Percentiles rank a stretch among this genome's conserved stretches.
Conservation (phyloP, 2,113 vertebrate genomes). For the Hemibagrus wyckioides region DNA sequence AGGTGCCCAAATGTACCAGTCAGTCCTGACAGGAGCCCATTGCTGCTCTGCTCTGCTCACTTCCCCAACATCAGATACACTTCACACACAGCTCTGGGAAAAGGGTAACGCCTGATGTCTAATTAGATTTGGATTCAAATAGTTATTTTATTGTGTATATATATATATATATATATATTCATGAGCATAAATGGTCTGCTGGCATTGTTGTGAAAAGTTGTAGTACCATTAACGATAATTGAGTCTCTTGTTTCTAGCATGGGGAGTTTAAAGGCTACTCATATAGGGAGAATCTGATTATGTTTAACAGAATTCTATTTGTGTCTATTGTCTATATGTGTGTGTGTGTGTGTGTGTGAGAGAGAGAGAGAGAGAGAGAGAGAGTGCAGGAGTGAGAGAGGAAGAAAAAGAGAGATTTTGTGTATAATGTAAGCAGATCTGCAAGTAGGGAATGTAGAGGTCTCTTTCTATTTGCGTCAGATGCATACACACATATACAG, state of each 20-base stretch:
- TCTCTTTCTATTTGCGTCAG: slow-evolving; percentile 19
- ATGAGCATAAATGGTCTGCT: neutral
- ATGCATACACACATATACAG: slow-evolving; percentile 12
- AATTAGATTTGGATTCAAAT: neutral
- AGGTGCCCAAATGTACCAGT: slow-evolving; percentile 62
- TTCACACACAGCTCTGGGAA: neutral
- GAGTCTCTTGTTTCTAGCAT: slow-evolving; percentile 10
- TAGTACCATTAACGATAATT: slow-evolving; percentile 11
- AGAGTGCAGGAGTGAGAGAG: slow-evolving; percentile 14
- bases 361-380: slow-evolving; percentile 11
- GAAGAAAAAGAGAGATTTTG: neutral
- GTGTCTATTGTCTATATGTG: neutral
- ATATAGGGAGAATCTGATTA: slow-evolving; percentile 31
- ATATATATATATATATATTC: too few species aligned
- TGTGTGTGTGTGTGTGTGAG: neutral
- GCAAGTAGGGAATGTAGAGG: slow-evolving; percentile 11
- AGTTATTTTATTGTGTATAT: neutral
- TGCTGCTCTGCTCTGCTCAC: slow-evolving; percentile 55
- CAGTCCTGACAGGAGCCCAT: slow-evolving; percentile 63
- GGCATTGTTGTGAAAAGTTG: neutral
- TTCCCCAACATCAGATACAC: slow-evolving; percentile 37
- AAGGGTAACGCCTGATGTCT: neutral
- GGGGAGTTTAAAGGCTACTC: slow-evolving; percentile 21
- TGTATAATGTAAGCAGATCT: slow-evolving; percentile 18
- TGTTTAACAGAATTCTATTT: slow-evolving; percentile 10